phyloP scores from a whole-genome alignment of 2,113 vertebrate species.

The Notarius quadriscutis region DNA sequence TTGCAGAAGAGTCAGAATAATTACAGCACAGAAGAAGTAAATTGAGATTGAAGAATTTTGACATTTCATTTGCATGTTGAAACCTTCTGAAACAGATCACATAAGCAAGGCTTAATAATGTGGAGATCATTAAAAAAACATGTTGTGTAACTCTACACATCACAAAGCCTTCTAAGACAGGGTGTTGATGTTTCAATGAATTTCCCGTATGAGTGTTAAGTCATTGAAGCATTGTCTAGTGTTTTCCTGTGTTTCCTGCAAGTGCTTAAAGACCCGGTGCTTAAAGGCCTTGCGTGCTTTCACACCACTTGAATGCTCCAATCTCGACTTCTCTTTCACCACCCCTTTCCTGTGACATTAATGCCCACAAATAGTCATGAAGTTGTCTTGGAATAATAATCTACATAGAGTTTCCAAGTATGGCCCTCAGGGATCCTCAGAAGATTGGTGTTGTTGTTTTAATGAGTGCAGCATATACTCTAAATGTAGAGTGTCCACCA shows the following conservation, averaged over 20 bases:
- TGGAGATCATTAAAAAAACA: neutral
- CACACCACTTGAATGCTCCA: neutral
- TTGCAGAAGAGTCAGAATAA: neutral
- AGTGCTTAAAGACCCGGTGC: conserved; percentile 7
- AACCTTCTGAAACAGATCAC: neutral
- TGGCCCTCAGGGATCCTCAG: neutral
- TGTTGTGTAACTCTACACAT: neutral
- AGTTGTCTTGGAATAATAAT: neutral
- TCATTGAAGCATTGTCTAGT: conserved; percentile 6
- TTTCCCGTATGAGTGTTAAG: neutral
- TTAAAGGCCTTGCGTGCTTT: conserved; percentile 11
- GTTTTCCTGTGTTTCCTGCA: conserved; percentile 21
- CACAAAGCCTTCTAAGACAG: neutral
- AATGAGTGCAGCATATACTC: neutral
- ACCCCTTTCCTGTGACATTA: neutral
- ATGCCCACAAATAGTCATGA: neutral
- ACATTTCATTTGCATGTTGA: neutral
- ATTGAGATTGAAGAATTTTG: neutral
- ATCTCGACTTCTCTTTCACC: neutral
- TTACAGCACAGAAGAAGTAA: neutral
- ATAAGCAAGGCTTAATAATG: neutral
- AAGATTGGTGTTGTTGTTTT: neutral
- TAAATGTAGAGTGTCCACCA: too few relatives aligned
- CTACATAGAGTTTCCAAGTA: neutral
- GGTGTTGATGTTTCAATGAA: neutral